Conservation (phyloP, 2,113 vertebrate species). For the Pedionomus torquatus region DNA sequence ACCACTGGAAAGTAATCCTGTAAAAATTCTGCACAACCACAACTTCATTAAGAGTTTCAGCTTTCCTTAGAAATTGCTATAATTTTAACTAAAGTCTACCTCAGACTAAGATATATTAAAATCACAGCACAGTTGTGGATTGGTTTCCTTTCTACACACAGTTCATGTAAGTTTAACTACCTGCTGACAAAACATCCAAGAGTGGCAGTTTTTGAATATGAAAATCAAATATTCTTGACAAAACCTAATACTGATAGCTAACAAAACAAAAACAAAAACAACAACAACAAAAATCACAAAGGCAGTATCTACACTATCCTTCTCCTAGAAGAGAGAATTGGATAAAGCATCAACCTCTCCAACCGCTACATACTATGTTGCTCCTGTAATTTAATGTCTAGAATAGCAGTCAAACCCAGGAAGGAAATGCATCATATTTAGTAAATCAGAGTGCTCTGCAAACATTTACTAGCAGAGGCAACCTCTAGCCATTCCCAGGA, state of each 20-base stretch:
- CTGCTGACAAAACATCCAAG: neutral
- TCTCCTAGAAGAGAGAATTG: neutral
- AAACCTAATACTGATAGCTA: neutral
- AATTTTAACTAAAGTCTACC: neutral
- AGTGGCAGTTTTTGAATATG: neutral
- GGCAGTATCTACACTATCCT: neutral
- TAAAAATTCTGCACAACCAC: neutral
- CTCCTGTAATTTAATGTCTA: neutral
- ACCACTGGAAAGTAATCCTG: neutral
- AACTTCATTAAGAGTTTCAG: neutral
- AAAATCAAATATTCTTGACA: neutral
- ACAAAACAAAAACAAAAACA: neutral
- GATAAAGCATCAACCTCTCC: neutral
- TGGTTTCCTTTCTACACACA: neutral
- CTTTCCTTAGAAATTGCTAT: neutral
- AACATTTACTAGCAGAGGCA: neutral
- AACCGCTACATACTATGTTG: fast-evolving
- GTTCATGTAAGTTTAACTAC: neutral
- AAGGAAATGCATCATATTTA: neutral
- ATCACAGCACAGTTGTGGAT: neutral
- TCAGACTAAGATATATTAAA: neutral
- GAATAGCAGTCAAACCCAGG: neutral
- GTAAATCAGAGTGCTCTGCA: neutral
- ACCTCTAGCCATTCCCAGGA: neutral
- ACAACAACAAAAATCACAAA: neutral